Conservation (phyloP, 2,888 invertebrate genomes). For the Drepanosiphum platanoidis region DNA sequence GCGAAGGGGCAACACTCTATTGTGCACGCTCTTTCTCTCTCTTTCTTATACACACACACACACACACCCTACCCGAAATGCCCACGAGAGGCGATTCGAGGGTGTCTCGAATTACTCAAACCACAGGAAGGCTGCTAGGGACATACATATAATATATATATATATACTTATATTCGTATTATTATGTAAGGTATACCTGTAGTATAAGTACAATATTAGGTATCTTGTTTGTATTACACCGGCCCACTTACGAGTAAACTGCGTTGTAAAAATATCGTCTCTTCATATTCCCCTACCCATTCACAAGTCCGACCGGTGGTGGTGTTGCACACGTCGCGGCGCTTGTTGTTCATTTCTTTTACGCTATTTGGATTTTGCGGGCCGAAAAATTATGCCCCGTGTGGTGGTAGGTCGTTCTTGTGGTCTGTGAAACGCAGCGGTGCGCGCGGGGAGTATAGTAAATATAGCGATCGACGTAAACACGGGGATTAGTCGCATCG, state of each 20-base stretch:
- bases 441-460: no score
- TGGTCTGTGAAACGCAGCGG: background rate
- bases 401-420: no score
- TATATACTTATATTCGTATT: no score
- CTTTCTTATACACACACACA: background rate
- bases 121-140: no score
- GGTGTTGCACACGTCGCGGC: background rate
- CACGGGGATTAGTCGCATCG: background rate
- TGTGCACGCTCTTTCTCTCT: background rate
- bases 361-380: no score
- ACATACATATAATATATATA: no score
- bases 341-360: no score
- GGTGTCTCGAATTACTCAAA: constrained; percentile 36
- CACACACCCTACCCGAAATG: background rate
- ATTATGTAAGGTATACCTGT: background rate
- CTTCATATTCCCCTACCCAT: background rate
- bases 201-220: background rate
- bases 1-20: background rate
- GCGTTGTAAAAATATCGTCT: background rate
- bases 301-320: background rate
- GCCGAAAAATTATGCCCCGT: no score
- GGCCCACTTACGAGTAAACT: background rate
- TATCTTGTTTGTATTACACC: background rate
- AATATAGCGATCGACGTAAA: background rate
- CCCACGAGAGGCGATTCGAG: background rate